These are phyloP conservation scores for Temnothorax unifasciatus DNA, from an alignment of 2,888 invertebrate species.

Conservation along the genomic window DNA sequence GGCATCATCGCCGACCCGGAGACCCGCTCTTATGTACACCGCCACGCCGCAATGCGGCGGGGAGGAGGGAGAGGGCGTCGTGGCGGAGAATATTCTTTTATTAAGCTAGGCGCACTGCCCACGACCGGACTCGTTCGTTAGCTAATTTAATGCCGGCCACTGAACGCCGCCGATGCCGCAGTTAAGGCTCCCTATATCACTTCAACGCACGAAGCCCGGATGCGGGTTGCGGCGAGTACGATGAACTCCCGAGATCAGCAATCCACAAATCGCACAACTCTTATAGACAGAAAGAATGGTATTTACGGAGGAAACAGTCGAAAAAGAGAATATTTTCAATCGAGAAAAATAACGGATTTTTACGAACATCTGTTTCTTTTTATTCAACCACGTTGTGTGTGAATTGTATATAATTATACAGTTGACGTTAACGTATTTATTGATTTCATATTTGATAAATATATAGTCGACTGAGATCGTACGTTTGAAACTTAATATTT, in stretches of 20 bases:
- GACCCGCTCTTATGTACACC: constrained; percentile 80
- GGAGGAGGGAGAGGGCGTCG: constrained; percentile 23
- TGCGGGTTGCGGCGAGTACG: constrained; percentile 31
- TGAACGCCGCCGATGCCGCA: constrained; percentile 63
- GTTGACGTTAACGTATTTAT: not conserved
- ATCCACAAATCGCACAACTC: not conserved
- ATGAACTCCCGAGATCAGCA: constrained; percentile 51
- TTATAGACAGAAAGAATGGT: not conserved
- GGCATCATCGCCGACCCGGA: constrained; percentile 86
- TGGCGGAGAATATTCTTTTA: constrained; percentile 81
- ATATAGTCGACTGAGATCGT: not conserved
- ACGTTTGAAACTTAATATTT: not conserved
- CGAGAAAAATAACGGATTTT: not conserved
- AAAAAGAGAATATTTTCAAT: not conserved
- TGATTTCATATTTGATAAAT: not conserved
- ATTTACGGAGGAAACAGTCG: not conserved
- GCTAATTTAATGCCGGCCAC: constrained; percentile 82
- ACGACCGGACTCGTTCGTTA: constrained; percentile 79
- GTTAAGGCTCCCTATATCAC: constrained; percentile 67
- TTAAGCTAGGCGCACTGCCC: constrained; percentile 80
- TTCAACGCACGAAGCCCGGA: constrained; percentile 61
- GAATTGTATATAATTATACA: not conserved
- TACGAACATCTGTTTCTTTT: not conserved
- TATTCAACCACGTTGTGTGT: not conserved
- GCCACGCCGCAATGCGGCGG: constrained; percentile 21